Conservation (phyloP, 1,140 invertebrate species). For the Cephus cinctus region DNA sequence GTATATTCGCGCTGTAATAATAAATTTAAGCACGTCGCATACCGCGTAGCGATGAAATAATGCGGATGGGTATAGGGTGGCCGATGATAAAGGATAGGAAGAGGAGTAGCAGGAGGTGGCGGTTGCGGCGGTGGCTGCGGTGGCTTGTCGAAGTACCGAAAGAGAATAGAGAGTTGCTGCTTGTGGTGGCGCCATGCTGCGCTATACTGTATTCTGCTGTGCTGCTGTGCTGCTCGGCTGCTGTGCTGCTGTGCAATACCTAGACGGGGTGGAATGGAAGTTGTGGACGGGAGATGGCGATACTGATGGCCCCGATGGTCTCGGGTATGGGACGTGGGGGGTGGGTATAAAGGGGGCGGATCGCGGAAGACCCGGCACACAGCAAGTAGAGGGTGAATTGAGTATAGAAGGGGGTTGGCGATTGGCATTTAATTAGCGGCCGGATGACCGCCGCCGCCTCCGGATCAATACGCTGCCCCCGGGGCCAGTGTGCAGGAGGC, state of each 20-base stretch:
- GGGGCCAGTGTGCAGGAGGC: constrained; percentile 53
- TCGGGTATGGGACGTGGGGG: constrained; percentile 1
- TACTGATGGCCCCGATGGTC: too few species aligned
- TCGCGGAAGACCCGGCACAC: constrained; percentile 19
- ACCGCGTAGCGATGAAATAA: background rate
- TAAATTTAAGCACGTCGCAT: background rate
- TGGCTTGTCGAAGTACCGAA: too few species aligned
- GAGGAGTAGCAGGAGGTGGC: too few species aligned
- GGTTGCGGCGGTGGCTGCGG: too few species aligned
- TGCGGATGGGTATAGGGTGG: too few species aligned
- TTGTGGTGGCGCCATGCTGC: too few species aligned
- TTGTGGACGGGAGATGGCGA: constrained; percentile 22
- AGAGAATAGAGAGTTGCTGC: too few species aligned
- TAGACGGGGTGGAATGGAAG: background rate
- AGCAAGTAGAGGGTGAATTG: constrained; percentile 35
- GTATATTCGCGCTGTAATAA: background rate
- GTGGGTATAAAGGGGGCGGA: constrained; percentile 28
- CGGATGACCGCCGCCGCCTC: constrained; percentile 53
- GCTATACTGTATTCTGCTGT: too few species aligned
- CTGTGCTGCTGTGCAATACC: background rate
- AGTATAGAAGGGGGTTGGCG: constrained; percentile 42
- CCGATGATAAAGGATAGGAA: too few species aligned
- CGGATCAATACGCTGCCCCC: constrained; percentile 49
- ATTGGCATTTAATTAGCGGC: constrained; percentile 59
- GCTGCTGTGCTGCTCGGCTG: too few species aligned